These are phyloP conservation scores for Drosophila niveifrons DNA, from an alignment of 2,888 invertebrate species.

Conservation along the genomic window DNA sequence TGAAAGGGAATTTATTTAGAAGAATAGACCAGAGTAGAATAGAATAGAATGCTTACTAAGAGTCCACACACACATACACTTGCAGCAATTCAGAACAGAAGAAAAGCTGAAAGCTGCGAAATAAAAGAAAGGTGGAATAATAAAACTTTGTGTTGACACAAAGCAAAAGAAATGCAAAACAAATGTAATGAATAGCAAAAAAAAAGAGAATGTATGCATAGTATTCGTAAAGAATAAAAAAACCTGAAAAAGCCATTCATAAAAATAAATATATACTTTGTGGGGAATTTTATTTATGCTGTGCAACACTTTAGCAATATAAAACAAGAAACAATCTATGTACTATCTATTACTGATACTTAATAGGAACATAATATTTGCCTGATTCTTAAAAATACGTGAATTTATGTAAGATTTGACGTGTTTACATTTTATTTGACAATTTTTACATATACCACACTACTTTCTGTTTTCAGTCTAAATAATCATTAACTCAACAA, in stretches of 20 bases:
- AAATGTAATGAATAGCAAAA: conserved; percentile 68
- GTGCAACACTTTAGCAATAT: background rate
- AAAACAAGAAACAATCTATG: background rate
- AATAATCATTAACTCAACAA: too few relatives aligned
- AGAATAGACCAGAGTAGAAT: conserved; percentile 49
- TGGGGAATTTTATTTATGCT: background rate
- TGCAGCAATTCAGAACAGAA: conserved; percentile 39
- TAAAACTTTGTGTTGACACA: conserved; percentile 62
- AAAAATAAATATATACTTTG: background rate
- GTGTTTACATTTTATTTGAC: too few relatives aligned
- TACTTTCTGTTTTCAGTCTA: too few relatives aligned
- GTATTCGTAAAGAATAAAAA: conserved; percentile 15
- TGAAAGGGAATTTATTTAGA: conserved; percentile 57
- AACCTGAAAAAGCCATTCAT: conserved; percentile 14
- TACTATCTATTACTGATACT: background rate
- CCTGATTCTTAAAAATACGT: too few relatives aligned
- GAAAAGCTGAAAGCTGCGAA: conserved; percentile 40
- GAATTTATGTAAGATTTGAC: too few relatives aligned
- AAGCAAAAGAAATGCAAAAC: conserved; percentile 65
- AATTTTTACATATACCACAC: too few relatives aligned
- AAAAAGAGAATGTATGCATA: conserved; percentile 37
- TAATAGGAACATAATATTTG: too few relatives aligned
- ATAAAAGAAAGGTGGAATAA: conserved; percentile 62
- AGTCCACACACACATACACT: conserved; percentile 33
- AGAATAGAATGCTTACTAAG: conserved; percentile 49